Base-by-base conservation (phyloP, 2,888 invertebrate genomes). In the Lasioglossum vierecki region DNA sequence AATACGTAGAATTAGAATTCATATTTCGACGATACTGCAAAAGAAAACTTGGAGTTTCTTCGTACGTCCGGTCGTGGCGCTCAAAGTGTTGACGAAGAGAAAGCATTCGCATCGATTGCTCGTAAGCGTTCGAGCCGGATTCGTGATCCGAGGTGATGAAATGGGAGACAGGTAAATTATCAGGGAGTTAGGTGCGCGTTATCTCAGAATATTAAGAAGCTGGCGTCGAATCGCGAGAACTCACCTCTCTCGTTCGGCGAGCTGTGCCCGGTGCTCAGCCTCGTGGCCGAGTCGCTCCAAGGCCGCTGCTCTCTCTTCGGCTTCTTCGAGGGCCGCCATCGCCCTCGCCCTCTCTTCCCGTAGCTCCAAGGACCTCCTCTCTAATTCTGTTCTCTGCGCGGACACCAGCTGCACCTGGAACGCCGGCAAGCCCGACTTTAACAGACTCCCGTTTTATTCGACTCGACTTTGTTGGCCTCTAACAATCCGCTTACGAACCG, bases 221-320 rank as follows among this genome's bases (percentile, higher is more conserved):
- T n/a, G 15, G 18, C 13, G 68, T 22, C 39, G 44, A 18, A 2
- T 26, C 73, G 63, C 72, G 66, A n/a, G 57, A n/a, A 35, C 95
- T 95, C 94, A 97, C 97, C 96, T 96, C 88, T 95, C 94, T 73
- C 91, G 94, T 90, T 95, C 95, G 76, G 94, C 95, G 72, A 92
- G 88, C 90, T 92, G 93, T 73, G 94, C 94, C 75, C 95, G 93
- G 82, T 93, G 94, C 74, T 96, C 95, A 78, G 96, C 96, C 39
- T 94, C 96, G 95, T 93, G 95, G 93, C 91, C 96, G 95, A 90
- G 97, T 91, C 97, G 96, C 95, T 99, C 99, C 91, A 99, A 96
- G 91, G 98, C 96, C 91, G 97, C 95, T 92, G 99, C 98, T 93
- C 98, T 96, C 95, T 99, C 98, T 79, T 98, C 97, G 63, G 98